Base-by-base conservation (phyloP, 1,140 invertebrate genomes). In the Capitella teleta region DNA sequence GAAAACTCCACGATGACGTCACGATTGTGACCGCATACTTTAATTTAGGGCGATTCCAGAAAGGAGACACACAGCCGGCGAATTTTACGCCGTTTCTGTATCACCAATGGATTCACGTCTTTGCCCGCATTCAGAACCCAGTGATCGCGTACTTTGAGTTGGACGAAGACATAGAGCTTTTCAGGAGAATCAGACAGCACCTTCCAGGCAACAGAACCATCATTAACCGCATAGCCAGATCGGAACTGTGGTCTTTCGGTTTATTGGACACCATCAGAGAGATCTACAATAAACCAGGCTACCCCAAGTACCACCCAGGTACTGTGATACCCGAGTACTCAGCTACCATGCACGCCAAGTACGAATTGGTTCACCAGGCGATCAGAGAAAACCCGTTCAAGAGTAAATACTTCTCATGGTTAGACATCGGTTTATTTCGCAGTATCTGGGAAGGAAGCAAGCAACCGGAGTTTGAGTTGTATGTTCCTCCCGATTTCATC, bases 281-380 rank as follows among this genome's bases (percentile, higher is more conserved):
- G 19, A 60, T 67, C 3, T 62, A 52, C 36, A 30, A 28, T 21
- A 47, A 60, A 25, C 55, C 52, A 8, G 49, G 45, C 6, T 67
- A 66, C 42, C 63, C 64, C 18, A 56, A 63, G 12, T 50, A 61
- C 49, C 23, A 55, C n/a, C 53, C 53, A 10, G 40, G 46, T 26
- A 54, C 53, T 0, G 32, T 54, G 1, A 38, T 49, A 37, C 34
- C 59, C 4, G 56, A 56, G 21, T 65, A 66, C 30, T 57, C 61
- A n/a, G 61, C 61, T 54, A 57, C 57, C n/a, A 64, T 63, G 53
- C 63, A 66, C 58, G 59, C 60, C 2, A 67, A 67, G 45, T 54
- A 54, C 28, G 53, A 54, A 30, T 28, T 54, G 3, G 38, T 54
- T 30, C 24, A 28, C 1, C 10, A 24, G 2, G 32, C 43, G 6